Percentiles rank a stretch among this genome's conserved stretches.
These are phyloP conservation scores for Halcyon chelicuti DNA, from an alignment of 2,797 vertebrate genomes.

Conservation along the genomic window DNA sequence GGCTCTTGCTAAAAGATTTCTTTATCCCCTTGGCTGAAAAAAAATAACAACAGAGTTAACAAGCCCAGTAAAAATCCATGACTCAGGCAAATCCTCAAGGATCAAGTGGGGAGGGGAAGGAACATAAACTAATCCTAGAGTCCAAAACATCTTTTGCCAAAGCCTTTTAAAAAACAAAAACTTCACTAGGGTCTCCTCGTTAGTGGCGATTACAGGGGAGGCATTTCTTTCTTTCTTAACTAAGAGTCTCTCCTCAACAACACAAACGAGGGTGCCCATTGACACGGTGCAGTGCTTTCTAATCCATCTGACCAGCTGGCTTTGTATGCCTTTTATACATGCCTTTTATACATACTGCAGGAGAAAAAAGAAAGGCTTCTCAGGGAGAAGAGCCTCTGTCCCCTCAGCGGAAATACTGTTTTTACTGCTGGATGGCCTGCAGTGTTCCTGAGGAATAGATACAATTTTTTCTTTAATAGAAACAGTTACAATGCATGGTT, in stretches of 20 bases:
- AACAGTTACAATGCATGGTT: not conserved
- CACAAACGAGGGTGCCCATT: constrained; percentile 65
- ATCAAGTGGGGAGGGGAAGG: constrained; percentile 55
- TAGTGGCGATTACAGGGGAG: constrained; percentile 56
- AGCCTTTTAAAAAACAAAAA: constrained; percentile 65
- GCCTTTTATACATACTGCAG: not conserved
- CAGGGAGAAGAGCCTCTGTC: not conserved
- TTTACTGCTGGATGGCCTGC: not conserved
- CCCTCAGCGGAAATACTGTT: not conserved
- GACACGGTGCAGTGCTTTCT: constrained; percentile 26
- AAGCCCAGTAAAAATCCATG: constrained; percentile 74
- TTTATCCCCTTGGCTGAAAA: constrained; percentile 63
- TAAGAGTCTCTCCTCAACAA: constrained; percentile 38
- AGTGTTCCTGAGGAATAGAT: not conserved
- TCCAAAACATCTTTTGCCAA: constrained; percentile 57
- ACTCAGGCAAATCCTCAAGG: constrained; percentile 74
- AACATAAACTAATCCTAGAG: constrained; percentile 49
- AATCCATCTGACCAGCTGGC: constrained; percentile 49
- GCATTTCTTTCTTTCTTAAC: constrained; percentile 53
- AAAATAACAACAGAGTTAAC: constrained; percentile 66
- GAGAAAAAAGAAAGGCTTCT: constrained; percentile 33
- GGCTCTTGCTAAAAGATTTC: constrained; percentile 67
- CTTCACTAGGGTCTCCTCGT: constrained; percentile 53
- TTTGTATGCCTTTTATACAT: constrained; percentile 28
- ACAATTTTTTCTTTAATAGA: not conserved